phyloP scores from a whole-genome alignment of 1,140 invertebrate species.

The Nebria ingens region DNA sequence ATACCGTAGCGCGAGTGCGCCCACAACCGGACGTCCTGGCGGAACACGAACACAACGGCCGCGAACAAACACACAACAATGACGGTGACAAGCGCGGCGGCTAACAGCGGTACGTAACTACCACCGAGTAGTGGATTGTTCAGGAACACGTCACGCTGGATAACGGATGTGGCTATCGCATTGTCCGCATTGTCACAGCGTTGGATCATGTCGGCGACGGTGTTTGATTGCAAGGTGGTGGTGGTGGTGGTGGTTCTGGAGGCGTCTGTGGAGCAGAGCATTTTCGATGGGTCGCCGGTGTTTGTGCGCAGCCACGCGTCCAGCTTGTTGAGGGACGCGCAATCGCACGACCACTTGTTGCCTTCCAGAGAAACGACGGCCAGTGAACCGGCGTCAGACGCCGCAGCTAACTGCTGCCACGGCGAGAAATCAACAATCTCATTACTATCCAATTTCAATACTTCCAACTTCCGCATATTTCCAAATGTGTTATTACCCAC shows the following conservation, averaged over 20 bases:
- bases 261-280: constrained; percentile 42
- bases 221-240: constrained; percentile 35
- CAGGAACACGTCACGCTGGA: constrained; percentile 46
- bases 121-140: constrained; percentile 41
- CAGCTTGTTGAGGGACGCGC: constrained; percentile 50
- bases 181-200: constrained; percentile 51
- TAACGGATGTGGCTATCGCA: constrained; percentile 48
- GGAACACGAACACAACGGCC: constrained; percentile 62
- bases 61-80: constrained; percentile 56
- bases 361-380: constrained; percentile 51
- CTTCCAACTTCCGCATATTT: constrained; percentile 59
- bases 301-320: constrained; percentile 53
- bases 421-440: constrained; percentile 64
- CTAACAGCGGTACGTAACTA: constrained; percentile 57
- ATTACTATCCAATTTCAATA: constrained; percentile 71
- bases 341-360: constrained; percentile 66
- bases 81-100: constrained; percentile 60
- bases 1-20: constrained; percentile 62
- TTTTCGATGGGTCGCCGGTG: constrained; percentile 47
- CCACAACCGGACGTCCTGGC: constrained; percentile 64
- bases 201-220: constrained; percentile 48
- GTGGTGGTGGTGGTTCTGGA: constrained; percentile 34
- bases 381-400: constrained; percentile 40
- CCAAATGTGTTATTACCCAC: constrained; percentile 69
- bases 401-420: constrained; percentile 50